These are phyloP conservation scores for Galerucella calmariensis DNA, from an alignment of 2,888 invertebrate genomes.

Conservation along the genomic window DNA sequence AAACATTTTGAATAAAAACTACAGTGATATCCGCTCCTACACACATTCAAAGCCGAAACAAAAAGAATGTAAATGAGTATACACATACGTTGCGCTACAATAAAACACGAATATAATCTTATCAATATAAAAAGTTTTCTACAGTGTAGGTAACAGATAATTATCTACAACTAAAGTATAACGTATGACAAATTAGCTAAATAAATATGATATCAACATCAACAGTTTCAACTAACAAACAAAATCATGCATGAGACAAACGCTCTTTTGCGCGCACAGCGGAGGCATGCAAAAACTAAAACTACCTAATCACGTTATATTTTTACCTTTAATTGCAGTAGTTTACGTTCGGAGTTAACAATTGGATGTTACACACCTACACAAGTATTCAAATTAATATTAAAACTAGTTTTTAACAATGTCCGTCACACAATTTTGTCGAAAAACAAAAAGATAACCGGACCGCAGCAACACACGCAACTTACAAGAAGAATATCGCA, in stretches of 20 bases:
- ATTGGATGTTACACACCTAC: slow-evolving; percentile 28
- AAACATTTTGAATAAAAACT: slow-evolving; percentile 17
- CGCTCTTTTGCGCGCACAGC: slow-evolving; percentile 51
- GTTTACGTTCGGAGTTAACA: slow-evolving; percentile 28
- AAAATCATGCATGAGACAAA: slow-evolving; percentile 39
- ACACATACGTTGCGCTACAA: slow-evolving; percentile 24
- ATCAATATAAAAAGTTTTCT: slow-evolving; percentile 18
- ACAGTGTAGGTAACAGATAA: not conserved
- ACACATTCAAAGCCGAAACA: slow-evolving; percentile 3
- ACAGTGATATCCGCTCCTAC: not conserved
- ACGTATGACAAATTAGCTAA: slow-evolving; percentile 6
- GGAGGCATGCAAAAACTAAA: slow-evolving; percentile 50
- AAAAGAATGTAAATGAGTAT: slow-evolving; percentile 14
- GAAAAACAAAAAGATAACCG: slow-evolving; percentile 46
- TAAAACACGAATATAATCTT: slow-evolving; percentile 22
- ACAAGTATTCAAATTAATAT: slow-evolving; percentile 42
- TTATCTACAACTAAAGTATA: not conserved
- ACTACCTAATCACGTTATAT: slow-evolving; percentile 43
- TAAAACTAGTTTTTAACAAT: slow-evolving; percentile 45
- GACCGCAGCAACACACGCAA: slow-evolving; percentile 49
- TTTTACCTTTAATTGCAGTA: slow-evolving; percentile 48
- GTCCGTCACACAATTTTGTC: slow-evolving; percentile 50
- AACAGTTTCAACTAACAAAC: slow-evolving; percentile 25
- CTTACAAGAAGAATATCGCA: slow-evolving; percentile 40
- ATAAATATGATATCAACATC: not conserved